Conservation (phyloP, 2,888 invertebrate genomes). For the Drosophila rubida region DNA sequence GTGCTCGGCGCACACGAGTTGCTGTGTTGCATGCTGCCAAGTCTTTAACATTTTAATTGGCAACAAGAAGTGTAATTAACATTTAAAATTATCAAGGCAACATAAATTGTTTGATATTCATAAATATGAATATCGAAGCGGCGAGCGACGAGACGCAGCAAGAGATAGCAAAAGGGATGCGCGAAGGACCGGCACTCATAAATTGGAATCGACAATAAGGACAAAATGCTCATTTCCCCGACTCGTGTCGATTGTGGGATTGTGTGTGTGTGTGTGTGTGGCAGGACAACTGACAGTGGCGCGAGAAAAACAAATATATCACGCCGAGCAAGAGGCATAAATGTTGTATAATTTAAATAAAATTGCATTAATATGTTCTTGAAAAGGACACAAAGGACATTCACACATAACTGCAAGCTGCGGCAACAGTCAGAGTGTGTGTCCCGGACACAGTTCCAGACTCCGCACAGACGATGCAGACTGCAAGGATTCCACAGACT, state of each 20-base stretch:
- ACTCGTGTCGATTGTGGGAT: constrained; percentile 17
- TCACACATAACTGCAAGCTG: constrained; percentile 48
- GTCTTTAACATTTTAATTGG: constrained; percentile 64
- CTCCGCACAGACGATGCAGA: constrained; percentile 20
- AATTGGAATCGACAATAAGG: constrained; percentile 41
- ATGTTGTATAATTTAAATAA: constrained; percentile 77
- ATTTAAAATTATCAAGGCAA: constrained; percentile 62
- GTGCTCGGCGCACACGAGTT: not conserved
- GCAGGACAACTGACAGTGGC: constrained; percentile 28
- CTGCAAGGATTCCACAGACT: constrained; percentile 17
- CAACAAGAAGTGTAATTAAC: constrained; percentile 59
- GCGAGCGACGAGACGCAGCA: not conserved
- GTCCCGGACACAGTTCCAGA: constrained; percentile 59
- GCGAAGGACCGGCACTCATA: constrained; percentile 9
- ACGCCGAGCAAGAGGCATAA: constrained; percentile 58
- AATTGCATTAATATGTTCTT: constrained; percentile 75
- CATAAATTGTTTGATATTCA: constrained; percentile 58
- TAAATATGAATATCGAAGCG: constrained; percentile 41
- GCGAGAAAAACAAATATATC: constrained; percentile 64
- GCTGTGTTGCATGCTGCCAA: constrained; percentile 20
- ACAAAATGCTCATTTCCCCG: constrained; percentile 25
- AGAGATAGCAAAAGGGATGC: not conserved
- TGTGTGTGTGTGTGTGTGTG: constrained; percentile 2
- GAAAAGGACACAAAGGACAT: constrained; percentile 34
- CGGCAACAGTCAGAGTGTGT: constrained; percentile 25